phyloP scores from a whole-genome alignment of 2,113 vertebrate genomes.

The Petrocephalus zakoni region DNA sequence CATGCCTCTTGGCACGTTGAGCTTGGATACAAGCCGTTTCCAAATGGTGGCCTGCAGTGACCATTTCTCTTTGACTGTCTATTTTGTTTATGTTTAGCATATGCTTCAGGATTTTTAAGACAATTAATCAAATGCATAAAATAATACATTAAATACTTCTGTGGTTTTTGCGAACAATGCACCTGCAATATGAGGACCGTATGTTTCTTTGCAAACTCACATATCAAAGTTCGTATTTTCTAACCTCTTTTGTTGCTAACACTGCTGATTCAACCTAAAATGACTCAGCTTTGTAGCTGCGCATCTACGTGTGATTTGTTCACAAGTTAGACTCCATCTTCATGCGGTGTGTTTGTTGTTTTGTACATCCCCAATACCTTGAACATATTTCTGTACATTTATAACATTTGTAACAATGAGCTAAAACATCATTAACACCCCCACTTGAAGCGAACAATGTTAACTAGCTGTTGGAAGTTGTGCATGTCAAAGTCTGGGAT shows the following conservation, averaged over 20 bases:
- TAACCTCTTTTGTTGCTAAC: neutral
- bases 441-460: neutral
- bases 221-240: neutral
- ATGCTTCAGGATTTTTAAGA: neutral
- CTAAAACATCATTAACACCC: neutral
- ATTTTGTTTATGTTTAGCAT: neutral
- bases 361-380: neutral
- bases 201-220: neutral
- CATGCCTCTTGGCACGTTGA: neutral
- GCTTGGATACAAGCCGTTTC: neutral
- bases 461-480: neutral
- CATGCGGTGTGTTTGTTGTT: neutral
- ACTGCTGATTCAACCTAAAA: neutral
- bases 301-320: neutral
- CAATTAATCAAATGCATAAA: neutral
- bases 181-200: neutral
- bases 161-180: neutral
- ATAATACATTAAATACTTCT: neutral
- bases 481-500: neutral
- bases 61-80: neutral
- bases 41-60: neutral
- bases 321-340: neutral
- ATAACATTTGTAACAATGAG: neutral
- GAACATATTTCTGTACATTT: neutral
- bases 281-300: neutral